Conservation (phyloP, 2,797 vertebrate species). For the Ctenopoma kingsleyae region DNA sequence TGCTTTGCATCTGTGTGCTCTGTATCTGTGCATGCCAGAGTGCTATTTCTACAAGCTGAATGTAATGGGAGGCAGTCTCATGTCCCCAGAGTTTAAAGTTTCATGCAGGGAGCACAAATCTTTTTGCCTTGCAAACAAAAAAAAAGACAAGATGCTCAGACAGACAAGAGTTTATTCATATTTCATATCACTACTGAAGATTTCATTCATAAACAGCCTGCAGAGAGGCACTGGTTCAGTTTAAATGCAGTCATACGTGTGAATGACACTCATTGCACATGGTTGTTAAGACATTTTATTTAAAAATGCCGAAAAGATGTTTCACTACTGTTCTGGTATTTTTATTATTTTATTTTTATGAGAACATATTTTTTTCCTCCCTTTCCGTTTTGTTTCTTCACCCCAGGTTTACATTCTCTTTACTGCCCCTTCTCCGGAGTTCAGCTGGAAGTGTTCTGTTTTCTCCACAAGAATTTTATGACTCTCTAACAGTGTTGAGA, state of each 20-base stretch:
- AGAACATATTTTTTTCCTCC: constrained; percentile 63
- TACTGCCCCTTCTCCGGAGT: constrained; percentile 72
- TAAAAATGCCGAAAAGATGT: constrained; percentile 78
- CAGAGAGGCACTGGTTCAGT: constrained; percentile 29
- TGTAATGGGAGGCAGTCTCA: constrained; percentile 35
- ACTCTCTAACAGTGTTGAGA: constrained; percentile 75
- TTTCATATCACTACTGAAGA: constrained; percentile 25
- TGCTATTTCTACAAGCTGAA: constrained; percentile 43
- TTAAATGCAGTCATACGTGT: constrained; percentile 63
- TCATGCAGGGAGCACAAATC: constrained; percentile 7
- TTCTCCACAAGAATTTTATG: constrained; percentile 81
- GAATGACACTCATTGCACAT: constrained; percentile 53
- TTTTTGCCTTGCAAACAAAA: constrained; percentile 25
- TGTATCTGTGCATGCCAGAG: constrained; percentile 47
- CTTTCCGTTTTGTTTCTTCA: constrained; percentile 59
- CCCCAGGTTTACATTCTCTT: constrained; percentile 76
- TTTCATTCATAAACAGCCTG: constrained; percentile 46
- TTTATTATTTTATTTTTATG: constrained; percentile 83
- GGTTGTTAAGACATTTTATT: constrained; percentile 74
- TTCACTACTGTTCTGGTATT: constrained; percentile 84
- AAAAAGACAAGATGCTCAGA: constrained; percentile 30
- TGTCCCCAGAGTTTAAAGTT: constrained; percentile 37
- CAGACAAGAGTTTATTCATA: constrained; percentile 29
- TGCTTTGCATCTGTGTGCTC: constrained; percentile 65
- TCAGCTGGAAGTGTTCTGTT: constrained; percentile 79